These are phyloP conservation scores for Todus mexicanus DNA, from an alignment of 2,797 vertebrate genomes.

Conservation along the genomic window DNA sequence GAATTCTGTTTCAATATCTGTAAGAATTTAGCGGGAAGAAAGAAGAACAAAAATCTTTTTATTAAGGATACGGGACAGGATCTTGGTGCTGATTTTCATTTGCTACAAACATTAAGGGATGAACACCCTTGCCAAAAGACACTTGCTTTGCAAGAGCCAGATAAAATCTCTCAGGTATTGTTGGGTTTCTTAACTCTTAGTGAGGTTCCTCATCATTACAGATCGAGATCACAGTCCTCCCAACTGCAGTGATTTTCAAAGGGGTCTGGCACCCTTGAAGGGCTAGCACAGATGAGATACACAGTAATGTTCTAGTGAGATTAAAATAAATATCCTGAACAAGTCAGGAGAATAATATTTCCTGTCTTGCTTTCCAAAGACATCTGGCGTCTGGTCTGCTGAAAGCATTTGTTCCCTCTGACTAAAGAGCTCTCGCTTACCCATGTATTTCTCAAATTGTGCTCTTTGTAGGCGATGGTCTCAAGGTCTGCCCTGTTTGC, in stretches of 20 bases:
- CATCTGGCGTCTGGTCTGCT: neutral
- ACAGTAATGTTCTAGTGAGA: neutral
- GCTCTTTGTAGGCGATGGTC: neutral
- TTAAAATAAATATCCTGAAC: neutral
- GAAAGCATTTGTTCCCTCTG: neutral
- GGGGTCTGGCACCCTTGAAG: neutral
- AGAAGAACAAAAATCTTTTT: neutral
- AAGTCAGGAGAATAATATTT: constrained; percentile 14
- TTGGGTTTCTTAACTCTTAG: neutral
- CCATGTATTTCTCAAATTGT: neutral
- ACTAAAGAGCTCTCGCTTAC: neutral
- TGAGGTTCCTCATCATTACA: neutral
- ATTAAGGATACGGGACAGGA: neutral
- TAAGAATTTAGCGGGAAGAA: constrained; percentile 2
- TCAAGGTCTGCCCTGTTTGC: neutral
- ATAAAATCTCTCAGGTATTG: neutral
- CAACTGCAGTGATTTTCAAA: neutral
- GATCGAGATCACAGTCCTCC: neutral
- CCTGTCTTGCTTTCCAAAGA: neutral
- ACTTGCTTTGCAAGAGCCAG: neutral
- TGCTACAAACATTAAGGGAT: neutral
- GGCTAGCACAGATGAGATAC: neutral
- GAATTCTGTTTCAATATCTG: constrained; percentile 89
- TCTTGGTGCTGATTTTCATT: neutral
- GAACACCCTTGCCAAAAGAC: neutral